Percentiles rank a stretch among this genome's conserved stretches.
These are phyloP conservation scores for Festucalex cinctus DNA, from an alignment of 2,113 vertebrate species.

Conservation along the genomic window DNA sequence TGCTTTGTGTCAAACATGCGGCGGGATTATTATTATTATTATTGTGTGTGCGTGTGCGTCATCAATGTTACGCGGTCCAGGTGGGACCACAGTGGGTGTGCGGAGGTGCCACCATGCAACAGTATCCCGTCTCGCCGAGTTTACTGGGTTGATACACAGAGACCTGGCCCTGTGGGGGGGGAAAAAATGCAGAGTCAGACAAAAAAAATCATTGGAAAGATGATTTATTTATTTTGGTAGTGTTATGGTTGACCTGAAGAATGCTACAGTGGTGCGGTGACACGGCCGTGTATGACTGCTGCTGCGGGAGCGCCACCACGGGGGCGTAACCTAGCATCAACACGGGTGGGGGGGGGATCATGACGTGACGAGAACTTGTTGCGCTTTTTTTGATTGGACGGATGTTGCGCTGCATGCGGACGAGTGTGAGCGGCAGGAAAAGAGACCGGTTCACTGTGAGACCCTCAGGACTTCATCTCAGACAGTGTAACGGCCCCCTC, in stretches of 20 bases:
- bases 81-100: slow-evolving; percentile 70
- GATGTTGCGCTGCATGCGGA: slow-evolving; percentile 6
- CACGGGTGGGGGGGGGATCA: too few species aligned
- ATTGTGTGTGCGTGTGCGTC: slow-evolving; percentile 17
- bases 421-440: slow-evolving; percentile 82
- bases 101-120: slow-evolving; percentile 85
- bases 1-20: slow-evolving; percentile 9
- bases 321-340: slow-evolving; percentile 78
- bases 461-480: slow-evolving; percentile 96
- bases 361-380: too few species aligned
- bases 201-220: too few species aligned
- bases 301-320: slow-evolving; percentile 77
- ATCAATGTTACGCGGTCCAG: slow-evolving; percentile 88
- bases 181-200: slow-evolving; percentile 3
- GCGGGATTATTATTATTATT: neutral
- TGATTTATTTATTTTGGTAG: too few species aligned
- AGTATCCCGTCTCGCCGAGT: slow-evolving; percentile 85
- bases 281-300: slow-evolving; percentile 79
- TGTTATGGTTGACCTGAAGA: slow-evolving; percentile 63
- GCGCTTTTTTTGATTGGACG: neutral
- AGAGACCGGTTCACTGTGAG: slow-evolving; percentile 99
- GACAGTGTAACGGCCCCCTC: slow-evolving; percentile 98
- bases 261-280: slow-evolving; percentile 79
- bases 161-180: slow-evolving; percentile 51
- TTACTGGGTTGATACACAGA: slow-evolving; percentile 84